Evolutionary conservation across 2,797 vertebrate species (phyloP), one percentile per base, ranked within the genome.

Genomic region (Leuciscus waleckii): DNA sequence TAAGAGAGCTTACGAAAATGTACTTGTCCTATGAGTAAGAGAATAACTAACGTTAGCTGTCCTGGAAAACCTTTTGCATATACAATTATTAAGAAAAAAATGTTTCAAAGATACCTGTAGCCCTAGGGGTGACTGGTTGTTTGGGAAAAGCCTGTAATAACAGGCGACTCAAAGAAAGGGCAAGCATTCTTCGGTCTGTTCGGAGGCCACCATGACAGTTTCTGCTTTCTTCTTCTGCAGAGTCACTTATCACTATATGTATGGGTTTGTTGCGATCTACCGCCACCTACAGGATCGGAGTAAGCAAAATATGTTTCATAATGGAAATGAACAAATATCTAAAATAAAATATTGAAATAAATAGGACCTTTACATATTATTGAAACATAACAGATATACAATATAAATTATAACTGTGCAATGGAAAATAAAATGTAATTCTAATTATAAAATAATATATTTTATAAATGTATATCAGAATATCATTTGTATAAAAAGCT

Each of bases 21-120:
- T 49, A 63, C 17, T 32, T 29, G 10, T 2, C 11, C 9, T 17
- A 7, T 10, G 10, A 1, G 9, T 19, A 29, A 11, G 29, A 39
- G 3, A 58, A 80, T 49, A 68, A 46, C 7, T 32, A 49, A 49
- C 5, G 16, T 49, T 49, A 21, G 5, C 10, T 13, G 17, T 21
- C 26, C 23, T 21, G 19, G 19, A 61, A 76, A 70, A 61, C 46
- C 51, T 16, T 46, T 43, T 11, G 1, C 4, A 69, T 32, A 8
- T 21, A 35, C 54, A 56, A n/a, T 49, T 2, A 58, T 5, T 14
- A 5, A 1, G 9, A 21, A 1, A 41, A 41, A 74, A 23, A 26
- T 5, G 16, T 11, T 26, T 4, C 19, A 73, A 3, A 37, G 41
- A 56, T 87, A 90, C 89, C 89, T 87, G 87, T 26, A 46, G 73